Conservation (phyloP, 2,113 vertebrate species). For the Phylloscopus whistleri region DNA sequence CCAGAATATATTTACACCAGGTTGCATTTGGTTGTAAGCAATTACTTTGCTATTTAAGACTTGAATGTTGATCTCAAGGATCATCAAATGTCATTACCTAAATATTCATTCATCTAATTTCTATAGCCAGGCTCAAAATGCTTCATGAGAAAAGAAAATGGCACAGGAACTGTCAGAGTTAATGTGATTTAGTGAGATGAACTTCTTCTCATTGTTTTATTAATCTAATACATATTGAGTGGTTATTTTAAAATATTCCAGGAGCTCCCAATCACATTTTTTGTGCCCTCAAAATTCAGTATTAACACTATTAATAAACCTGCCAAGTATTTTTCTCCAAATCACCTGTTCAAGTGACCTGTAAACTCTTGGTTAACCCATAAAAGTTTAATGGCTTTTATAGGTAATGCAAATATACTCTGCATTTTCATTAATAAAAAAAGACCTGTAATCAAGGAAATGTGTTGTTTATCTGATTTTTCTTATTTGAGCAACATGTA, state of each 20-base stretch:
- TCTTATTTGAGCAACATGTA: background rate
- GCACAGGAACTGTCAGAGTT: background rate
- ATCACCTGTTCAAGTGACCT: background rate
- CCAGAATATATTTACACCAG: background rate
- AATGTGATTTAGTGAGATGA: background rate
- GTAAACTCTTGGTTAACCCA: background rate
- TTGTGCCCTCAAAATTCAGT: background rate
- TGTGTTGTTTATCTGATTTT: background rate
- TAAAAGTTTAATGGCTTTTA: background rate
- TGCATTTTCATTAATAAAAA: background rate
- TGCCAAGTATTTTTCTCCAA: background rate
- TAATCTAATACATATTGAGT: background rate
- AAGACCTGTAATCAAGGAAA: background rate
- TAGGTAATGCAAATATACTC: background rate
- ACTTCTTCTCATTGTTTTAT: background rate
- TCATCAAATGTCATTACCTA: background rate
- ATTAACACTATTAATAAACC: background rate
- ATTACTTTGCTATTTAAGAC: background rate
- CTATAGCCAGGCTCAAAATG: background rate
- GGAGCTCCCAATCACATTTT: rapidly evolving
- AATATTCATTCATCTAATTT: background rate
- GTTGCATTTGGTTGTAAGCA: background rate
- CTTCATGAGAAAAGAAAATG: background rate
- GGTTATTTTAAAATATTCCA: background rate
- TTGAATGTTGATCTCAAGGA: rapidly evolving